Evolutionary conservation across 2,113 vertebrate species (phyloP).

Genomic region (Vanacampus margaritifer): DNA sequence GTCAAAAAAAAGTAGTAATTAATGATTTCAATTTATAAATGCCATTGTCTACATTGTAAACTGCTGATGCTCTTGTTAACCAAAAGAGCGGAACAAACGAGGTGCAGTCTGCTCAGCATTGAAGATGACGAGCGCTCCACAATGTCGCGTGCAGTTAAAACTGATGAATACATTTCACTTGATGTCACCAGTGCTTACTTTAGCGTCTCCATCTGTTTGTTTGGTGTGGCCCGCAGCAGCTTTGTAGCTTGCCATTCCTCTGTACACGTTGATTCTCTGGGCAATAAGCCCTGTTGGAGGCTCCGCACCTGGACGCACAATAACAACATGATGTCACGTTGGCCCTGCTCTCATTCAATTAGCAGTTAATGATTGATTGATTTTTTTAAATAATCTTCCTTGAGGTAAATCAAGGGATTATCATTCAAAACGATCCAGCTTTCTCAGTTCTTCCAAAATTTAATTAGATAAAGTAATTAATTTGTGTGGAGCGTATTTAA

Average conservation of each 20-base stretch:
- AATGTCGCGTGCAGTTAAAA: neutral
- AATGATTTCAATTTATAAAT: too few relatives aligned
- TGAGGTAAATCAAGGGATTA: too few relatives aligned
- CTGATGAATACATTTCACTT: neutral
- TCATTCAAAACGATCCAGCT: too few relatives aligned
- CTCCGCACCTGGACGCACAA: constrained; percentile 28
- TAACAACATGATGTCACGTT: constrained; percentile 28
- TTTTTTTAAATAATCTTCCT: neutral
- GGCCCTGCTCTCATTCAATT: constrained; percentile 1
- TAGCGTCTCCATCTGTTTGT: constrained; percentile 48
- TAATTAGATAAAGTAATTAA: too few relatives aligned
- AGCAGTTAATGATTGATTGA: neutral
- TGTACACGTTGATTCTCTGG: constrained; percentile 85
- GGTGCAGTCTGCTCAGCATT: neutral
- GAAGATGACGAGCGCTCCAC: neutral
- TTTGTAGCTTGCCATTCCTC: constrained; percentile 71
- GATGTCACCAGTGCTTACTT: constrained; percentile 69
- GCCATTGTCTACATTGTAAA: too few relatives aligned
- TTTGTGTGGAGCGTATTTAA: too few relatives aligned
- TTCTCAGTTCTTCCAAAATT: too few relatives aligned
- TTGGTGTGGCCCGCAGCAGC: constrained; percentile 59
- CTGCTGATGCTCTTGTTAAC: neutral
- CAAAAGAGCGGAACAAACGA: neutral
- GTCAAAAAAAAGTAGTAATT: neutral
- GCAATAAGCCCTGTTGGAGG: constrained; percentile 82